phyloP scores from a whole-genome alignment of 1,140 invertebrate species.

The Philotrypesis tridentata region DNA sequence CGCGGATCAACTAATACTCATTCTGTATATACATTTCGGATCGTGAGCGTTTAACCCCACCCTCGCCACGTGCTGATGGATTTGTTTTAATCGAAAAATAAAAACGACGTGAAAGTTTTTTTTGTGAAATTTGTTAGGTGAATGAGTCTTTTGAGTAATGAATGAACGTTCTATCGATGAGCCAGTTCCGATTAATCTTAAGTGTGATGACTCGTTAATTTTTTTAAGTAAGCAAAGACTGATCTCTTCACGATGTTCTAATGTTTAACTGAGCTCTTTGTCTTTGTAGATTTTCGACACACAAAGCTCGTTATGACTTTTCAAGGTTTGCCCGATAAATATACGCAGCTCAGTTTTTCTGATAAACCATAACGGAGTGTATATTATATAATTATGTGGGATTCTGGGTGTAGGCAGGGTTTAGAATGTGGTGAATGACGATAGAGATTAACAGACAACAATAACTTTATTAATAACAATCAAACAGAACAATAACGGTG shows the following conservation, averaged over 20 bases:
- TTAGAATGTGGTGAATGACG: background rate
- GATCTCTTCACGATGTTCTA: background rate
- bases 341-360: background rate
- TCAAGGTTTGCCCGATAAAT: background rate
- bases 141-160: too few relatives aligned
- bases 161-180: too few relatives aligned
- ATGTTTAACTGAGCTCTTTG: background rate
- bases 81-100: too few relatives aligned
- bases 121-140: too few relatives aligned
- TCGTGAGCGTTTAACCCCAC: background rate
- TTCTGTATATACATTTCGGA: background rate
- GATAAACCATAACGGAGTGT: background rate
- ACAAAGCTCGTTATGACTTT: conserved; percentile 7
- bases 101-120: too few relatives aligned
- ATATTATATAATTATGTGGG: background rate
- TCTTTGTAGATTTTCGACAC: background rate
- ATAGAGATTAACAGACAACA: too few relatives aligned
- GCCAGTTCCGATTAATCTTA: too few relatives aligned
- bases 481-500: too few relatives aligned
- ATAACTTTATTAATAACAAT: too few relatives aligned
- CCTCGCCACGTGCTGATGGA: background rate
- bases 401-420: too few relatives aligned
- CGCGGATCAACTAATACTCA: background rate
- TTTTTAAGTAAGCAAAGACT: background rate
- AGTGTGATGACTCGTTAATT: background rate